Evolutionary conservation across 1,140 invertebrate species (phyloP), one percentile per base, ranked within the genome.

Genomic region (Paracyclopina nana): DNA sequence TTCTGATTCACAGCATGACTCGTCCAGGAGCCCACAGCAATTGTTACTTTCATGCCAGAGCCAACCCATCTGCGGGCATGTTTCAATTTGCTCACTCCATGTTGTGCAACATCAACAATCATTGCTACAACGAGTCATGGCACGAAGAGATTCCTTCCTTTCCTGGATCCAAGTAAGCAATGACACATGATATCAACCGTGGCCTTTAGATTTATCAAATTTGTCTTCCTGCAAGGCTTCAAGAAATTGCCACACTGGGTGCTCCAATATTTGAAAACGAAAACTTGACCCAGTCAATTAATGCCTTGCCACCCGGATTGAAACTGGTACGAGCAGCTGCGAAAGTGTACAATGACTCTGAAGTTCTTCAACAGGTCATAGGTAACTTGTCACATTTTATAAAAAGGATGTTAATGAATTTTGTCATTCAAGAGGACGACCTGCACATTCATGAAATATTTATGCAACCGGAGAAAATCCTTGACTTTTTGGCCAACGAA

Each of bases 131-230:
- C 2, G 27, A 26, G 46, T 16, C 25, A 6, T 16, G 16, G 16
- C 29, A 27, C 16, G 22, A 48, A 14, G 46, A 48, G n/a, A 29
- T 28, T 48, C 46, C 46, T 6, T n/a, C 46, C n/a, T 48, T 27
- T 20, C 26, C 28, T 48, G 46, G 46, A 28, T 48, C 46, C 22
- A 48, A 48, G 46, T 38, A 9, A 38, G 34, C 34, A 5, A 2
- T 38, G n/a, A 38, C 4, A 38, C 9, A 9, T 2, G 20, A 31
- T 9, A 9, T 31, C 14, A 14, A 31, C 14, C 29, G 8, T 31
- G 29, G 29, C 29, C 29, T 31, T 14, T 14, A 31, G 14, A 31
- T 31, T 31, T 31, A 14, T 31, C 29, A 31, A 31, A 9, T 14
- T 14, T 9, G 9, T 14, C 14, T 14, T 31, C 29, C 9, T 9